Evolutionary conservation across 2,113 vertebrate genomes (phyloP).

Genomic region (Sterna hirundo): DNA sequence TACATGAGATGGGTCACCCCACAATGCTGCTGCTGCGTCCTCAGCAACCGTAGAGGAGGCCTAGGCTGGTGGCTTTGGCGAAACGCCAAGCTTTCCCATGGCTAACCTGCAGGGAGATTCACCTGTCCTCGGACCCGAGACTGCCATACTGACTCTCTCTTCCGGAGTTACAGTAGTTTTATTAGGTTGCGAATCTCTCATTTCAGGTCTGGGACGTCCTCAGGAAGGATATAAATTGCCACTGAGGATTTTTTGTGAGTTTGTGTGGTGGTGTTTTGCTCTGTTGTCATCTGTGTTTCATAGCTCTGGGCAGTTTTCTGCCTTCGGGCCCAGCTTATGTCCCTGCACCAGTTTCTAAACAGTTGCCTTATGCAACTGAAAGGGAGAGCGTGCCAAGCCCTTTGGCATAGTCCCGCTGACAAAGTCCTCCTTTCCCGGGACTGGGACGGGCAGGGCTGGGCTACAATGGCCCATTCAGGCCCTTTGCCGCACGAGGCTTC

Average conservation of each 20-base stretch:
- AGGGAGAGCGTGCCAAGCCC: neutral
- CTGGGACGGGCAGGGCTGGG: neutral
- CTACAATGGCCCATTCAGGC: neutral
- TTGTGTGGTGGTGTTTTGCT: neutral
- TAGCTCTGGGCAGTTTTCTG: neutral
- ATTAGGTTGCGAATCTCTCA: neutral
- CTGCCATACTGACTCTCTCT: neutral
- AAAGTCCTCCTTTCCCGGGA: neutral
- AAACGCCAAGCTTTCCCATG: neutral
- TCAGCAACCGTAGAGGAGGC: neutral
- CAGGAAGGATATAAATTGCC: neutral
- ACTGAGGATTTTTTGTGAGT: neutral
- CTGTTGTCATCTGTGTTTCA: neutral
- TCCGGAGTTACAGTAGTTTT: neutral
- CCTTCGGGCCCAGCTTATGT: neutral
- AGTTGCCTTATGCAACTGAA: neutral
- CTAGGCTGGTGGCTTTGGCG: neutral
- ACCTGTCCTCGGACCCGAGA: neutral
- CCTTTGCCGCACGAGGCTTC: neutral
- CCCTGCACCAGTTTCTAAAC: neutral
- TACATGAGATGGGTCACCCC: neutral
- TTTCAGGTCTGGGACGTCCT: neutral
- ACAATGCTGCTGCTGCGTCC: neutral
- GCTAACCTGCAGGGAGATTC: neutral
- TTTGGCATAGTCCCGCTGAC: neutral